Evolutionary conservation across 1,140 invertebrate genomes (phyloP), one percentile per base, ranked within the genome.

Genomic region (Drosophila baimaii): DNA sequence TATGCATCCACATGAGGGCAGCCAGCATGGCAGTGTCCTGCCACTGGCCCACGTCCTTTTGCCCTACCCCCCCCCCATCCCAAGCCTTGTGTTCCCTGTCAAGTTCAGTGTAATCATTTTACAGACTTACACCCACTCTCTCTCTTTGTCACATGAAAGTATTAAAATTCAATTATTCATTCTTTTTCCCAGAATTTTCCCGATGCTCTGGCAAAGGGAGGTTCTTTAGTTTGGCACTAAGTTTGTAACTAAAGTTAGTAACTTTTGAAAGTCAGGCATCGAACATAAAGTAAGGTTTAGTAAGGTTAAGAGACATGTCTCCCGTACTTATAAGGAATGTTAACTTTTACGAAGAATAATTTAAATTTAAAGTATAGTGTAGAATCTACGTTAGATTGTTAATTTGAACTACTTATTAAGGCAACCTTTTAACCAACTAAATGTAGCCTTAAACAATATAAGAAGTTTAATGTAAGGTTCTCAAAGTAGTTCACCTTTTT

Each of bases 101-200:
- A 80, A 81, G 58, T 82, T 78, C 70, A 65, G 43, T 43, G 74
- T 23, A 77, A 74, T 77, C 55, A 81, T 74, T 78, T 74, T 65
- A 43, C 73, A 59, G 71, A 39, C 43, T 39, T 61, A 55, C n/a
- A n/a, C n/a, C 44, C 39, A 5, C 65, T 43, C 58, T 54, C 51
- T 46, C 51, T 51, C 33, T 54, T 47, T n/a, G 23, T 27, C 51
- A 39, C 41, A 37, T 52, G 39, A 12, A 46, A 37, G 37, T 63
- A 47, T 69, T 63, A 19, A 52, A 57, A 55, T 51, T 76, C 37
- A 63, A 69, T 58, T 51, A 74, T 68, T 56, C 56, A 75, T 31
- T 29, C 39, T 39, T 39, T 63, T 47, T 25, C 41, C 39, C 37
- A 19, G 25, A 29, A 21, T n/a, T 29, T 29, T 19, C 19, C 6